phyloP scores from a whole-genome alignment of 2,888 invertebrate genomes.

The Erpobdella octoculata region DNA sequence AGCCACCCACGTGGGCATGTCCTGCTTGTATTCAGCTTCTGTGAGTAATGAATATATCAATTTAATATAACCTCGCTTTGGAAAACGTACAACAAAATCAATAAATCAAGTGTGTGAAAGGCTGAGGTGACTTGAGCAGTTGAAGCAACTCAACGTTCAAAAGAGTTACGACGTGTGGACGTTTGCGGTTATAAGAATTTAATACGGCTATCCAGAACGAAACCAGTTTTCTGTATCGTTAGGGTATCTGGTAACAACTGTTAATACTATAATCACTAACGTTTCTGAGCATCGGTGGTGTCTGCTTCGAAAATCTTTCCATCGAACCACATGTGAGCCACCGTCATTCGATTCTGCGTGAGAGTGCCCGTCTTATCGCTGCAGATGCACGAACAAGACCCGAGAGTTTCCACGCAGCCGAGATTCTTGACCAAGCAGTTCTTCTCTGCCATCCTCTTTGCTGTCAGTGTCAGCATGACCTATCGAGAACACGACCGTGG shows the following conservation, averaged over 20 bases:
- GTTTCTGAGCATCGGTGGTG: background rate
- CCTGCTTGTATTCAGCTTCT: conserved; percentile 4
- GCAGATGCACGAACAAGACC: conserved; percentile 17
- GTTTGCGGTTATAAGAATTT: too few relatives aligned
- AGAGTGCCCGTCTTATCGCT: conserved; percentile 24
- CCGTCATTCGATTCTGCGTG: conserved; percentile 25
- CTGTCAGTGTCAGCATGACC: conserved; percentile 25
- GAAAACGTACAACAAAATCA: background rate
- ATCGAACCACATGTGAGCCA: conserved; percentile 24
- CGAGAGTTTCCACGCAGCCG: conserved; percentile 21
- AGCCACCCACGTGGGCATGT: conserved; percentile 15
- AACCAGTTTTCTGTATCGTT: too few relatives aligned
- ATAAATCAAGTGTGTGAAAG: background rate
- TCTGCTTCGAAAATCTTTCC: conserved; percentile 1
- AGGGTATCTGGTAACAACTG: too few relatives aligned
- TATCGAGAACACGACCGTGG: too few relatives aligned
- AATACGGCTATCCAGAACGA: too few relatives aligned
- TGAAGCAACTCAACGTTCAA: too few relatives aligned
- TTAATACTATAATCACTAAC: background rate
- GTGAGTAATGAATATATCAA: background rate
- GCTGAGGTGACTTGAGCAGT: too few relatives aligned
- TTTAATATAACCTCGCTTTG: background rate
- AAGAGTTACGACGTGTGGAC: too few relatives aligned
- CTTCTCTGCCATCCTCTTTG: conserved; percentile 22
- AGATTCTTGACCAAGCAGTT: conserved; percentile 22